Evolutionary conservation across 2,113 vertebrate genomes (phyloP), one percentile per base, ranked within the genome.

Genomic region (Bujurquina vittata): DNA sequence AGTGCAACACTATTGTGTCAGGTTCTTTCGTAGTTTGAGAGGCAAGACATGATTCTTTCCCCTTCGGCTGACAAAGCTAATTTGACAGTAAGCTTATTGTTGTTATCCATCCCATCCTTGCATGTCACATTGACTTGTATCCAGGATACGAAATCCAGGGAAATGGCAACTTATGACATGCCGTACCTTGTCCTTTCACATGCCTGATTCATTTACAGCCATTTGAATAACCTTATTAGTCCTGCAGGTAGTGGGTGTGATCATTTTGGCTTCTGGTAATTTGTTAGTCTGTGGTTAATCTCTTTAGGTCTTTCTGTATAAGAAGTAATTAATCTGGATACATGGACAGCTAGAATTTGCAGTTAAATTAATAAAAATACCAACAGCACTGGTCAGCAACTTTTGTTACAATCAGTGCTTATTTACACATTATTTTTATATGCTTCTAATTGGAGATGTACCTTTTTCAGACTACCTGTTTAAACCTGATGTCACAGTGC

Each of bases 91-190:
- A 65, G 46, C 75, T 78, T 74, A 58, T 84, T 90, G 87, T 89
- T 88, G 63, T 88, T 81, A 35, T 77, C 72, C 20, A 40, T 87
- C 31, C 40, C 43, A 86, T 26, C 60, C 43, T 83, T 46, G 60
- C 40, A 22, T 49, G 20, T 63, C 54, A 67, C 75, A 31, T 61
- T 78, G 22, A 65, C 73, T 22, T 29, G 90, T 93, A 63, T 91
- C 93, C 84, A 84, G 88, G 91, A 81, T 90, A 92, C 92, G 20
- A n/a, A 82, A 54, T 88, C 83, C 59, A 46, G 75, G 67, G 76
- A 40, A 82, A 55, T 56, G 6, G 58, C 74, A 75, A 58, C 43
- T 62, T 43, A 57, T 79, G 80, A 46, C 84, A 26, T 73, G 59
- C 62, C 74, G 35, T 55, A 72, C 58, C 74, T 79, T 79, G 75